These are phyloP conservation scores for Ancistrus triradiatus DNA, from an alignment of 2,113 vertebrate species.

Conservation along the genomic window DNA sequence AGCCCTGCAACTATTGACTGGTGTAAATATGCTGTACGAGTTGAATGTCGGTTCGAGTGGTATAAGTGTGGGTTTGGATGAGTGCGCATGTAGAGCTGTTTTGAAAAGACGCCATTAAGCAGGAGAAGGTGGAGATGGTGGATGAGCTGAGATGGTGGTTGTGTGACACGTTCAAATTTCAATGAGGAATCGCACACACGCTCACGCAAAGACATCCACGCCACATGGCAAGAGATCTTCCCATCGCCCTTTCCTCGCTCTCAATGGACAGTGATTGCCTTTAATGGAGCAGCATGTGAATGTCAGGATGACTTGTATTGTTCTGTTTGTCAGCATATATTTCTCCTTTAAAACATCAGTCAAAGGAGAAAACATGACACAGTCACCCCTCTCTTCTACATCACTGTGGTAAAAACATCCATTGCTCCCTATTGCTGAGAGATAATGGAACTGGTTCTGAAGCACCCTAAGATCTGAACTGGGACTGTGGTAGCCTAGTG, in stretches of 20 bases:
- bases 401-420: neutral
- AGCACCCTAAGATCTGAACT: neutral
- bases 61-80: too few relatives aligned
- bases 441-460: neutral
- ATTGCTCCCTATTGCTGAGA: neutral
- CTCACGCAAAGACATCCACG: neutral
- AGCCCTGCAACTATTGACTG: too few relatives aligned
- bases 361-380: neutral
- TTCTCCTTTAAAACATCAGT: slow-evolving; percentile 31
- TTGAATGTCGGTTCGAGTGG: too few relatives aligned
- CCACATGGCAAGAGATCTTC: slow-evolving; percentile 46
- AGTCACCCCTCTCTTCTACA: neutral
- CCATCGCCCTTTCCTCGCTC: slow-evolving; percentile 5
- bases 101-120: too few relatives aligned
- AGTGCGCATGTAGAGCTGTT: too few relatives aligned
- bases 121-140: too few relatives aligned
- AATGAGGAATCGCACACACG: slow-evolving; percentile 54
- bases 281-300: slow-evolving; percentile 43
- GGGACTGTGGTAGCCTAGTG: too few relatives aligned
- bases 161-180: too few relatives aligned
- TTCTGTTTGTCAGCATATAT: slow-evolving; percentile 18
- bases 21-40: too few relatives aligned
- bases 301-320: neutral
- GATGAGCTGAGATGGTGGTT: too few relatives aligned
- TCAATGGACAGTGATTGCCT: slow-evolving; percentile 39